A percentile compares a stretch with the other conserved stretches of the same genome.
These are phyloP conservation scores for Acrocephalus scirpaceus DNA, from an alignment of 2,797 vertebrate species.

Conservation along the genomic window DNA sequence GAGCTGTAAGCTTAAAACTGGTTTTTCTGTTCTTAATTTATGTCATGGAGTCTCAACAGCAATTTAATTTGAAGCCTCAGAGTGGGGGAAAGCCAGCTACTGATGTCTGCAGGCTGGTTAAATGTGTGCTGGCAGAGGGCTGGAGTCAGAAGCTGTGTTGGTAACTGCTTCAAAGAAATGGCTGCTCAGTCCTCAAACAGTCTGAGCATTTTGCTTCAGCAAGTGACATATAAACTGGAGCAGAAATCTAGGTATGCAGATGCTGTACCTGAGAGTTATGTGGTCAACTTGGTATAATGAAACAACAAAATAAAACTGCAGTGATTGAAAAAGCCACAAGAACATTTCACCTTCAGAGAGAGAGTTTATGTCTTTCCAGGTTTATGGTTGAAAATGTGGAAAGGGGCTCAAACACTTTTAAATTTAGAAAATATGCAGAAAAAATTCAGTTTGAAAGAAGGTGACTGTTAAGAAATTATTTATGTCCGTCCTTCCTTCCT, in stretches of 20 bases:
- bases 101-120: conserved; percentile 60
- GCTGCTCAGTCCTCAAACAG: conserved; percentile 13
- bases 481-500: background rate
- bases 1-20: conserved; percentile 62
- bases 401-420: background rate
- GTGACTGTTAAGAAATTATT: background rate
- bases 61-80: conserved; percentile 67
- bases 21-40: conserved; percentile 73
- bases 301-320: background rate
- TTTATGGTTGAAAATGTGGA: background rate
- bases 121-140: conserved; percentile 39
- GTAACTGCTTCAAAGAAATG: conserved; percentile 55
- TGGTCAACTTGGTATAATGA: background rate
- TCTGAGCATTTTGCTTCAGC: background rate
- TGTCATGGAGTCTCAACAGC: conserved; percentile 60
- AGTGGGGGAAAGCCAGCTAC: conserved; percentile 56
- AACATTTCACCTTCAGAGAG: background rate
- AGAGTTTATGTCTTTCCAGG: background rate
- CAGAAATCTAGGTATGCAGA: background rate
- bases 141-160: conserved; percentile 38
- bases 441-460: background rate
- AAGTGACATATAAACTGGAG: conserved; percentile 47
- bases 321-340: background rate
- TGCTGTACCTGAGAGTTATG: background rate
- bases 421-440: background rate